Conservation (phyloP, 2,888 invertebrate species). For the Geotrupes spiniger region DNA sequence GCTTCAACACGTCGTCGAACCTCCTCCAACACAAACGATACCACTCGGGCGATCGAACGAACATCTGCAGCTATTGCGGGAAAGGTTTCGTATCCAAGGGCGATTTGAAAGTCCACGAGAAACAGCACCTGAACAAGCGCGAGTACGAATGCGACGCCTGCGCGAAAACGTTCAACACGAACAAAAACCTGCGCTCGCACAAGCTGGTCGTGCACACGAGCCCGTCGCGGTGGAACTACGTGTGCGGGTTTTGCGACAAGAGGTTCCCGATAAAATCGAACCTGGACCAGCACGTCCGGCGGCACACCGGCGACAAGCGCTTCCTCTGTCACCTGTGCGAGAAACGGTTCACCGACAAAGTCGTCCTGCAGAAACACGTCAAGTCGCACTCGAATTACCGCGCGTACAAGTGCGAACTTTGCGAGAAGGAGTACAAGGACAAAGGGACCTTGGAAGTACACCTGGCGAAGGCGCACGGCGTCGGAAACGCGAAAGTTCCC, state of each 20-base stretch:
- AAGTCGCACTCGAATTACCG: constrained; percentile 28
- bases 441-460: constrained; percentile 51
- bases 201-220: constrained; percentile 41
- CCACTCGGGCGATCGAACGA: constrained; percentile 34
- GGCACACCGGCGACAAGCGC: constrained; percentile 29
- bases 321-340: constrained; percentile 31
- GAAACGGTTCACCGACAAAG: constrained; percentile 27
- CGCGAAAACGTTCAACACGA: constrained; percentile 39
- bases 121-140: constrained; percentile 36
- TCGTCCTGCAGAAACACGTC: constrained; percentile 30
- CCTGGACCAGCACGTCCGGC: constrained; percentile 25
- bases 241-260: constrained; percentile 27
- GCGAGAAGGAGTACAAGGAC: constrained; percentile 52
- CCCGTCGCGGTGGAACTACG: constrained; percentile 35
- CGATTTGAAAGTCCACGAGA: constrained; percentile 38
- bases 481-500: constrained; percentile 44
- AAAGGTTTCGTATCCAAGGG: constrained; percentile 47
- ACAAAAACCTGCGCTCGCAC: constrained; percentile 38
- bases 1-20: constrained; percentile 37
- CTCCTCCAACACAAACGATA: constrained; percentile 38
- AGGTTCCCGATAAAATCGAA: constrained; percentile 28
- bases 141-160: constrained; percentile 39
- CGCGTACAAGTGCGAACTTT: constrained; percentile 48
- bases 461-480: constrained; percentile 51
- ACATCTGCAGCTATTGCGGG: constrained; percentile 40